phyloP scores from a whole-genome alignment of 2,888 invertebrate genomes.

The Calliopum simillimum region DNA sequence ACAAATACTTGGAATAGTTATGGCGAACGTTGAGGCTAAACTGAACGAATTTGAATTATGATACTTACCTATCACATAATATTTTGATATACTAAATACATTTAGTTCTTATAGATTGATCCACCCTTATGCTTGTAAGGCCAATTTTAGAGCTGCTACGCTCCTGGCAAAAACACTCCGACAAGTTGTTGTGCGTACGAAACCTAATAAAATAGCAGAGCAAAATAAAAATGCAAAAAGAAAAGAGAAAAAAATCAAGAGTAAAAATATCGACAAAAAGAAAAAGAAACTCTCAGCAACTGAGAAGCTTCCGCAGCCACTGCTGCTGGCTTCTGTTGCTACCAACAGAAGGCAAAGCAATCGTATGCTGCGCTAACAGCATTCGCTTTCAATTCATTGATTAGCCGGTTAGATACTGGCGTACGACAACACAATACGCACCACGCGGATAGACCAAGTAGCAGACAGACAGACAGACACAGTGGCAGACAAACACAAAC shows the following conservation, averaged over 20 bases:
- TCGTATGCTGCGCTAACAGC: neutral
- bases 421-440: neutral
- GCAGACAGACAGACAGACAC: slow-evolving; percentile 8
- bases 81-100: no score
- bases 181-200: slow-evolving; percentile 52
- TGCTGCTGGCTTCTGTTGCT: slow-evolving; percentile 16
- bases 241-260: slow-evolving; percentile 24
- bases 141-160: slow-evolving; percentile 7
- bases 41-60: no score
- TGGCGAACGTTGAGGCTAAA: no score
- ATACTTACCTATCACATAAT: no score
- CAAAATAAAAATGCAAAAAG: slow-evolving; percentile 28
- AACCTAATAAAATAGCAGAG: slow-evolving; percentile 32
- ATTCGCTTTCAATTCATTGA: slow-evolving; percentile 29
- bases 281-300: slow-evolving; percentile 3
- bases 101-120: no score
- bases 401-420: slow-evolving; percentile 1
- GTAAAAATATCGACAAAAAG: slow-evolving; percentile 29
- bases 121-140: neutral
- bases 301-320: slow-evolving; percentile 9
- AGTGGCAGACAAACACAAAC: neutral
- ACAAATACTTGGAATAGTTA: no score
- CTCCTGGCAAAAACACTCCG: slow-evolving; percentile 41
- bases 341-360: slow-evolving; percentile 10
- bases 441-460: neutral